Conservation (phyloP, 1,140 invertebrate genomes). For the Nixonia krombeini region DNA sequence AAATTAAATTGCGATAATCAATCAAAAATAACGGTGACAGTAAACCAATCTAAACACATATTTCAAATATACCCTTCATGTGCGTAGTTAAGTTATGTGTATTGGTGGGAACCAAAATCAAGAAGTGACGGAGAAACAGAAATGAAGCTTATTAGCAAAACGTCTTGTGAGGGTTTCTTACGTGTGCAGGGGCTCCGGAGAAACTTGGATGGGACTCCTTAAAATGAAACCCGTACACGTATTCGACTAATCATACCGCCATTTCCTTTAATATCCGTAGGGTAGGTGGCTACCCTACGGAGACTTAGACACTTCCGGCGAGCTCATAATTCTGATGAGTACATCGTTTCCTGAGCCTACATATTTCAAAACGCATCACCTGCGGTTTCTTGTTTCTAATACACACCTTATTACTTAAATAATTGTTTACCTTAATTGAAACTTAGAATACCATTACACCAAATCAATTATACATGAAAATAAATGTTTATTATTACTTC, state of each 20-base stretch:
- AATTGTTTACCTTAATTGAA: too few species aligned
- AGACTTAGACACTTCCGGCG: conserved; percentile 68
- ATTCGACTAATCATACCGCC: conserved; percentile 72
- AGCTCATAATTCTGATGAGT: conserved; percentile 59
- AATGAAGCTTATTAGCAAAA: conserved; percentile 22
- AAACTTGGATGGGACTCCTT: conserved; percentile 34
- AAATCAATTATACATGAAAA: too few species aligned
- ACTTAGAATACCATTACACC: too few species aligned
- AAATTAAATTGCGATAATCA: too few species aligned
- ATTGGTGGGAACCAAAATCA: too few species aligned
- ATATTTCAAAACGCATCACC: conserved; percentile 59
- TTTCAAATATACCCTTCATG: too few species aligned
- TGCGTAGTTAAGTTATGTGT: background rate
- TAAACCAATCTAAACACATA: too few species aligned
- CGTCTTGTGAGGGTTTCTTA: conserved; percentile 24
- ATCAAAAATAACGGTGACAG: too few species aligned
- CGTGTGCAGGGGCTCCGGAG: conserved; percentile 18
- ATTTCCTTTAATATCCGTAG: conserved; percentile 74
- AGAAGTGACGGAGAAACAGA: background rate
- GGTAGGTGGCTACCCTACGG: conserved; percentile 59
- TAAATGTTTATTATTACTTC: too few species aligned
- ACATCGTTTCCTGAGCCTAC: conserved; percentile 60
- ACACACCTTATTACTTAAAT: too few species aligned
- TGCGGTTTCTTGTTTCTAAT: too few species aligned
- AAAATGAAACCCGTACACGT: conserved; percentile 69